A percentile compares a stretch with the other conserved stretches of the same genome.
Conservation (phyloP, 2,113 vertebrate genomes). For the Malurus elegans region DNA sequence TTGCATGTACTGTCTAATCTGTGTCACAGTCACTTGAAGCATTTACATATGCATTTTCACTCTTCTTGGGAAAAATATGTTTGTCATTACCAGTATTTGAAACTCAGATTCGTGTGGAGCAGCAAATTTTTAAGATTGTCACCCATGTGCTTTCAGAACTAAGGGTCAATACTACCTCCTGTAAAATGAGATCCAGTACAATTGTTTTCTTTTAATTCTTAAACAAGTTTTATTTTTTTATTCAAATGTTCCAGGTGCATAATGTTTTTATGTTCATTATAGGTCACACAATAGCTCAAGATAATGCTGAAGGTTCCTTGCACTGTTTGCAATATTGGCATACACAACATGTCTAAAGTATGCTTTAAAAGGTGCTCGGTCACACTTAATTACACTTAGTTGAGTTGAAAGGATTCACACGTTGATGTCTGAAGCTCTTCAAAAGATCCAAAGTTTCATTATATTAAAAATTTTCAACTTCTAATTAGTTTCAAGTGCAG, state of each 20-base stretch:
- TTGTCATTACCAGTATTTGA: background rate
- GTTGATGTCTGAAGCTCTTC: background rate
- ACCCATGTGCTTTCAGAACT: background rate
- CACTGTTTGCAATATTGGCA: background rate
- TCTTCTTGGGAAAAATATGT: background rate
- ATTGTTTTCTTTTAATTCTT: background rate
- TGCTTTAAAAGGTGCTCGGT: background rate
- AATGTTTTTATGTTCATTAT: background rate
- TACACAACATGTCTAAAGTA: background rate
- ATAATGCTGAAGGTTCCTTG: background rate
- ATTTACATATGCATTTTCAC: background rate
- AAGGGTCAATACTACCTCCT: background rate
- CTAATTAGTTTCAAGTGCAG: background rate
- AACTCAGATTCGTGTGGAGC: background rate
- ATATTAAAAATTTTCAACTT: background rate
- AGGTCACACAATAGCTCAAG: background rate
- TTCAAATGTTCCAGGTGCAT: background rate
- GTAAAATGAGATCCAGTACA: background rate
- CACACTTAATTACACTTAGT: background rate
- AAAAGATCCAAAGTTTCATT: background rate
- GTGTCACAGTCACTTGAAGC: background rate
- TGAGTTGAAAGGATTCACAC: background rate
- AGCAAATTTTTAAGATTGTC: background rate
- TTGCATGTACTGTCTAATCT: background rate
- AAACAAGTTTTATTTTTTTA: background rate